Percentiles rank a stretch among this genome's conserved stretches.
phyloP scores from a whole-genome alignment of 2,797 vertebrate genomes.

The Coracias cyanogaster region DNA sequence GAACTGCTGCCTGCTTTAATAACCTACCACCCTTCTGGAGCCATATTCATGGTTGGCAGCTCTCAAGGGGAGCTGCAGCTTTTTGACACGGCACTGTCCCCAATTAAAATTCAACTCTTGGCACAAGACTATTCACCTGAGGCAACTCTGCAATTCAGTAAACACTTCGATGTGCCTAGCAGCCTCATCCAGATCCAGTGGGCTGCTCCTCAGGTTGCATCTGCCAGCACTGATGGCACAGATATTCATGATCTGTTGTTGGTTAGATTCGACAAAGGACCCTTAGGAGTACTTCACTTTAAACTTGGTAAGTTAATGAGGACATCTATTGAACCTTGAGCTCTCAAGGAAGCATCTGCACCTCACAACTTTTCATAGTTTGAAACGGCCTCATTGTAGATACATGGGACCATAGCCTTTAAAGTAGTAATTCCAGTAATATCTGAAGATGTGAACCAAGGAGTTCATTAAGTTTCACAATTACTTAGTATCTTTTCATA shows the following conservation, averaged over 20 bases:
- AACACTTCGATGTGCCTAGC: constrained; percentile 82
- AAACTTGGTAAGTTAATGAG: constrained; percentile 85
- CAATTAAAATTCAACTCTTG: constrained; percentile 85
- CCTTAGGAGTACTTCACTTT: constrained; percentile 88
- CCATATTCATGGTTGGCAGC: constrained; percentile 83
- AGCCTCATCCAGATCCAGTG: constrained; percentile 88
- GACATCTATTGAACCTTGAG: not conserved
- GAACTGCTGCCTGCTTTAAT: constrained; percentile 84
- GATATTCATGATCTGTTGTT: constrained; percentile 84
- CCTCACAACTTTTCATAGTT: not conserved
- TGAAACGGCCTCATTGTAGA: not conserved
- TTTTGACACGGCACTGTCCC: constrained; percentile 90
- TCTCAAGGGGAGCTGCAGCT: constrained; percentile 90
- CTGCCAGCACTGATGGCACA: constrained; percentile 29
- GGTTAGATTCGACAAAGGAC: constrained; percentile 88
- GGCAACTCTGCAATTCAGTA: constrained; percentile 84
- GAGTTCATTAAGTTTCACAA: not conserved
- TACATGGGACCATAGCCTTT: not conserved
- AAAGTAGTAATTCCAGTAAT: not conserved
- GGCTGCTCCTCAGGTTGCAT: constrained; percentile 72
- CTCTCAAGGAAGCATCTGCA: not conserved
- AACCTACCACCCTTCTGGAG: constrained; percentile 89
- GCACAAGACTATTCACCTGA: constrained; percentile 84
- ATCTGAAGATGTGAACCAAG: not conserved
- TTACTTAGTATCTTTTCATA: not conserved